phyloP scores from a whole-genome alignment of 2,113 vertebrate species.

The Limnothrissa miodon region DNA sequence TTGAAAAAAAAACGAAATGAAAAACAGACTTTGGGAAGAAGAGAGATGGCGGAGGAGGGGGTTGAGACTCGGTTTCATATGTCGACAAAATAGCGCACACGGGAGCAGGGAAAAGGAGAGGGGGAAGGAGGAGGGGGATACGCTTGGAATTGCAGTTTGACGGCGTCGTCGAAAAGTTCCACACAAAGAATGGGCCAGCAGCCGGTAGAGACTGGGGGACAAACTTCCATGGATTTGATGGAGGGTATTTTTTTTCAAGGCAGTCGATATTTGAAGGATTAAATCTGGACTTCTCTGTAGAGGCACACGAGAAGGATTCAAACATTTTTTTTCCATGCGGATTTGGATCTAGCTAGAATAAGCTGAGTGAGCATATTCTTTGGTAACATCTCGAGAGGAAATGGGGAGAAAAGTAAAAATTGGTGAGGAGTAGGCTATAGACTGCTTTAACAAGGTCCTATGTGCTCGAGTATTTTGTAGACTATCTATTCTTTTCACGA shows the following conservation, averaged over 20 bases:
- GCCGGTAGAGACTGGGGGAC: slow-evolving; percentile 20
- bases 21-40: slow-evolving; percentile 61
- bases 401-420: slow-evolving; percentile 39
- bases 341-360: slow-evolving; percentile 34
- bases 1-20: slow-evolving; percentile 58
- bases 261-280: neutral
- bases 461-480: neutral
- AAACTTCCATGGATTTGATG: slow-evolving; percentile 24
- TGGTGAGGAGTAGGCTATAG: neutral
- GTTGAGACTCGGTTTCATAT: slow-evolving; percentile 62
- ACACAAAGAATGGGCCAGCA: slow-evolving; percentile 44
- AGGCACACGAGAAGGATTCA: slow-evolving; percentile 6
- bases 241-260: neutral
- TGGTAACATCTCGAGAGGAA: slow-evolving; percentile 36
- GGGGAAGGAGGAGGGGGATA: slow-evolving; percentile 24
- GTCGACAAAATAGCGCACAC: slow-evolving; percentile 59
- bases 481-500: neutral
- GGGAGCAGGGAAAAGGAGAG: slow-evolving; percentile 36
- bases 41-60: slow-evolving; percentile 43
- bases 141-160: slow-evolving; percentile 38
- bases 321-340: slow-evolving; percentile 22
- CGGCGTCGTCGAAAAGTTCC: slow-evolving; percentile 31
- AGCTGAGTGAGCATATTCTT: slow-evolving; percentile 66
- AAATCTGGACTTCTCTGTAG: neutral
- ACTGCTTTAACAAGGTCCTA: neutral